Base-by-base conservation (phyloP, 2,888 invertebrate genomes). In the Muschampia plurimacula region DNA sequence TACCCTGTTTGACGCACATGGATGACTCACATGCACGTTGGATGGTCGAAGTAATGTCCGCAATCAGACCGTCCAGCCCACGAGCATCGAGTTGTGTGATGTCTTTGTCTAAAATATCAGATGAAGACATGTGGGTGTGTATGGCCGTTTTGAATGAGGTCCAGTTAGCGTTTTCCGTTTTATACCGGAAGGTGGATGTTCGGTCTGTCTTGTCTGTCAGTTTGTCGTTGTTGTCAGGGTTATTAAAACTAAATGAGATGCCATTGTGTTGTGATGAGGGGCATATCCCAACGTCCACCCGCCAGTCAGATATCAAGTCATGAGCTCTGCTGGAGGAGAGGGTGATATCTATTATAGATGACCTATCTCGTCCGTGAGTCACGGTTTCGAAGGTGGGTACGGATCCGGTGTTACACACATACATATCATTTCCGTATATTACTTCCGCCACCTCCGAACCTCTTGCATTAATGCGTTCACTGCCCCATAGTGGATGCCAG, bases 181-280 rank as follows among this genome's bases (percentile, higher is more conserved):
- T 74, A 22, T 72, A 74, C 39, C 8, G n/a, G n/a, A 55, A 55
- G 5, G 55, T 55, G 55, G 55, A 55, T 13, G 55, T 15, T 7
- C n/a, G n/a, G 15, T 55, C 15, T n/a, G 12, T n/a, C 8, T 12
- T 8, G 22, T 15, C 8, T 5, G 8, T 55, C 39, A 39, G 39
- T 39, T 7, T 39, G 39, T 39, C 39, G 1, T n/a, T 55, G 22
- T 6, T 15, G n/a, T 55, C n/a, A 5, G 55, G 15, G n/a, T 8
- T 8, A 60, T 32, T 13, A 60, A 59, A n/a, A 44, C 67, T 57
- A 59, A 73, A 76, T 10, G 72, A 70, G 13, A 77, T 62, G 2
- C 75, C 75, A 36, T 76, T 75, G 59, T 77, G 77, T 46, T 75
- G 74, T 9, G 76, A 75, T 0, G 75, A 46, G 0, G 74, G 60